A percentile compares a stretch with the other conserved stretches of the same genome.
Evolutionary conservation across 2,113 vertebrate species (phyloP).

Genomic region (Cariama cristata): DNA sequence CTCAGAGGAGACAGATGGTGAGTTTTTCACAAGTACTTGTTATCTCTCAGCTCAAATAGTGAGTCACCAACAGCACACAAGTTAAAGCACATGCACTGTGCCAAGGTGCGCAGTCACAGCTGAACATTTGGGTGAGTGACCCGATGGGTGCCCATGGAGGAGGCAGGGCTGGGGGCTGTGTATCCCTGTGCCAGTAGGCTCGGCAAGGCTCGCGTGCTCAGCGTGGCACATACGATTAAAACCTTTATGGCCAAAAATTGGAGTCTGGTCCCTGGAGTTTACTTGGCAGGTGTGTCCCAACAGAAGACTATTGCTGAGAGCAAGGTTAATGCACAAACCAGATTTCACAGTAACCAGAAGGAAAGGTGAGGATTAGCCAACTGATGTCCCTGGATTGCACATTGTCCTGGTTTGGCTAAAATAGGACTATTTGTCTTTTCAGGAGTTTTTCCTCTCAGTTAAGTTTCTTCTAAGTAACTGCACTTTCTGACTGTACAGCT

Average conservation of each 20-base stretch:
- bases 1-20: neutral
- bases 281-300: neutral
- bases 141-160: accelerated
- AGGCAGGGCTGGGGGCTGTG: neutral
- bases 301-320: neutral
- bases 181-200: accelerated
- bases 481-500: too few species aligned
- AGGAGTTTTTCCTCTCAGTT: too few species aligned
- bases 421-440: too few species aligned
- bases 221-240: accelerated
- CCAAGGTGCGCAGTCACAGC: neutral
- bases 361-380: neutral
- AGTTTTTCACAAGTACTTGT: neutral
- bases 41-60: neutral
- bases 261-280: neutral
- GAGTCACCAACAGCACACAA: neutral
- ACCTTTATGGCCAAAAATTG: neutral
- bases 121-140: neutral
- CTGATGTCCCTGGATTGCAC: neutral
- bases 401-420: too few species aligned
- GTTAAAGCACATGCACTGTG: neutral
- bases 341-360: neutral
- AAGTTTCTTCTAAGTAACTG: too few species aligned
- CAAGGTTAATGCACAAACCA: neutral
- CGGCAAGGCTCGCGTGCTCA: neutral